Base-by-base conservation (phyloP, 2,888 invertebrate species). In the Helleia helle region DNA sequence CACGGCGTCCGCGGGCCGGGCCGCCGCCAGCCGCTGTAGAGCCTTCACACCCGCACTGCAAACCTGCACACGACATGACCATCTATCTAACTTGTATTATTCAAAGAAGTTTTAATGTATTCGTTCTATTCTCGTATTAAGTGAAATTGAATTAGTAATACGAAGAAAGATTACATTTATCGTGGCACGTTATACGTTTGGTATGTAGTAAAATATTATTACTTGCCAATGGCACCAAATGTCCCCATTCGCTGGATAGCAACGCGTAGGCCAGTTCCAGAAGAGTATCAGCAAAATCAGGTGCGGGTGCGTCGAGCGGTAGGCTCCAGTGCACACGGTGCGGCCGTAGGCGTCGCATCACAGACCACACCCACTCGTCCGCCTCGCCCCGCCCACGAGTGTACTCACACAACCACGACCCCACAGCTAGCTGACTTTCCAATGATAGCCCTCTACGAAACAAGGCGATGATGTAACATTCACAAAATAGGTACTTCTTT, bases 211-310 rank as follows among this genome's bases (percentile, higher is more conserved):
- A n/a, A n/a, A n/a, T 26, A 9, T 8, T 26, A 2, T 26, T n/a
- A 18, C 70, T 63, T n/a, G 81, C 83, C 60, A 79, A 42, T 0
- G 85, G 86, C 45, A 85, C 58, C 17, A 65, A 73, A 51, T 83
- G 76, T 28, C 85, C 84, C 79, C 81, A 81, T 0, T 70, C 60
- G 0, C 61, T 68, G 0, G 73, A 49, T 11, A 80, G 47, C 40
- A 85, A 38, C 1, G 73, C 68, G 31, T 57, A 60, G 7, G 75
- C 74, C 0, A 44, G 54, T 0, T 52, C 43, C 26, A 79, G 60
- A 36, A 66, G 12, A 3, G 62, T 61, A 0, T 12, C n/a, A 0
- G 71, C 62, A 1, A 48, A 47, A 0, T 39, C 36, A 0, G 54
- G 49, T 0, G 62, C 54, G 1, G 72, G 69, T n/a, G 68, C 68